A percentile compares a stretch with the other conserved stretches of the same genome.
phyloP scores from a whole-genome alignment of 1,140 invertebrate species.

The Drosophila tristis region DNA sequence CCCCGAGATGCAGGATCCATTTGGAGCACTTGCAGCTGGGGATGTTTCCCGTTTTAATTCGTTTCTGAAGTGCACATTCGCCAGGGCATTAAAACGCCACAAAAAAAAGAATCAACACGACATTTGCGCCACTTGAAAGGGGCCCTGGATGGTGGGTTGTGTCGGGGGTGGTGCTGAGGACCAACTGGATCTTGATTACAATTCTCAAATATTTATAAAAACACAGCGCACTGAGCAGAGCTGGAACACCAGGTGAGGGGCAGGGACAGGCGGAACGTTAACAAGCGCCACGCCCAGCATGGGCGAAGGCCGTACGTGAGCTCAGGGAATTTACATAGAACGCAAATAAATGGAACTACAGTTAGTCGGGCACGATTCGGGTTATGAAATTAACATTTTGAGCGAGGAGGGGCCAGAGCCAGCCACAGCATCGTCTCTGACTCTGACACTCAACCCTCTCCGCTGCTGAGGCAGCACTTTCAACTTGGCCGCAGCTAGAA shows the following conservation, averaged over 20 bases:
- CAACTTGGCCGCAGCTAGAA: constrained; percentile 74
- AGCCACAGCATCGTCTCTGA: neutral
- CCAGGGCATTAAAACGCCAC: constrained; percentile 76
- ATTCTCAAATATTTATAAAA: constrained; percentile 83
- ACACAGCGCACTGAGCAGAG: constrained; percentile 28
- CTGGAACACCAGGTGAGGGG: constrained; percentile 10
- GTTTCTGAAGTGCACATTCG: constrained; percentile 73
- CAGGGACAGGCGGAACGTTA: constrained; percentile 28
- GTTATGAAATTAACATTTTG: constrained; percentile 82
- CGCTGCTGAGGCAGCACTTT: constrained; percentile 75
- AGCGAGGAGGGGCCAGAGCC: constrained; percentile 15
- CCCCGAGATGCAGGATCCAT: neutral
- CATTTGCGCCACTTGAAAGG: constrained; percentile 63
- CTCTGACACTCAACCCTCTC: neutral
- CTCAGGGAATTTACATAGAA: constrained; percentile 74
- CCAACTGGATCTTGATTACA: constrained; percentile 79
- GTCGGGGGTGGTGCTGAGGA: constrained; percentile 12
- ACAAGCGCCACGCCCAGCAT: constrained; percentile 26
- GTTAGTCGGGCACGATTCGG: constrained; percentile 72
- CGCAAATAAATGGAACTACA: constrained; percentile 81
- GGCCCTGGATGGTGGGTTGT: constrained; percentile 11
- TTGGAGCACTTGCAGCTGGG: constrained; percentile 10
- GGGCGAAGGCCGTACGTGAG: constrained; percentile 40
- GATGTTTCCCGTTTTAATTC: constrained; percentile 61
- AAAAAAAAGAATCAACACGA: constrained; percentile 79